These are phyloP conservation scores for Varanus komodoensis DNA, from an alignment of 2,113 vertebrate species.

Conservation along the genomic window DNA sequence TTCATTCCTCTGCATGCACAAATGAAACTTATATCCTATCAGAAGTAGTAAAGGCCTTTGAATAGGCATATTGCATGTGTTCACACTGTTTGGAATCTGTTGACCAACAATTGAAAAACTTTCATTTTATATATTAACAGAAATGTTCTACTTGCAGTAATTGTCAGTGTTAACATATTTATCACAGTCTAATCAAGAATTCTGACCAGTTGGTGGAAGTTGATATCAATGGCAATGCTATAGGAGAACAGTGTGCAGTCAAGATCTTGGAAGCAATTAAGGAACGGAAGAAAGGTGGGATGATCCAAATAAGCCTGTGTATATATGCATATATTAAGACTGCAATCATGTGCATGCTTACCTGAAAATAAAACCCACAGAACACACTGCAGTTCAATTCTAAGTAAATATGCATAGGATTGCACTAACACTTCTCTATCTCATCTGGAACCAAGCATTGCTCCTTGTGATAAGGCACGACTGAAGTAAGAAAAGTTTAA, in stretches of 20 bases:
- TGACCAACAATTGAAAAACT: not conserved
- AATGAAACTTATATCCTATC: not conserved
- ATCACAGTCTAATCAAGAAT: conserved; percentile 62
- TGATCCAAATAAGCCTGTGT: not conserved
- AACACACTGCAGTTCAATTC: not conserved
- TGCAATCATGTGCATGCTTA: not conserved
- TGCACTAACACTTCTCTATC: not conserved
- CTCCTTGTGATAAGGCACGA: not conserved
- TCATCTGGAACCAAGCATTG: not conserved
- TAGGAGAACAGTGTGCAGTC: conserved; percentile 62
- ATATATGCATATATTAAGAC: not conserved
- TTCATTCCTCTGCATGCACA: not conserved
- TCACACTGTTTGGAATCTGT: not conserved
- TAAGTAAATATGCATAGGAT: too few species aligned
- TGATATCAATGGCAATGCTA: conserved; percentile 66
- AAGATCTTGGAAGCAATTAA: conserved; percentile 60
- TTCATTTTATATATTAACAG: not conserved
- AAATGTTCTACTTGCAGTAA: not conserved
- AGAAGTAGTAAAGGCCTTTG: not conserved
- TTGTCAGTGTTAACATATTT: conserved; percentile 6
- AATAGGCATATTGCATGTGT: not conserved
- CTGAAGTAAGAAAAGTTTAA: not conserved
- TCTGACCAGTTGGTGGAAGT: conserved; percentile 69
- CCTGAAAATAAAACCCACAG: not conserved
- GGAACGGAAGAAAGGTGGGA: conserved; percentile 62